Evolutionary conservation across 35 echinoderm and acorn worm genomes (phyloP).

Genomic region (Acanthaster planci): DNA sequence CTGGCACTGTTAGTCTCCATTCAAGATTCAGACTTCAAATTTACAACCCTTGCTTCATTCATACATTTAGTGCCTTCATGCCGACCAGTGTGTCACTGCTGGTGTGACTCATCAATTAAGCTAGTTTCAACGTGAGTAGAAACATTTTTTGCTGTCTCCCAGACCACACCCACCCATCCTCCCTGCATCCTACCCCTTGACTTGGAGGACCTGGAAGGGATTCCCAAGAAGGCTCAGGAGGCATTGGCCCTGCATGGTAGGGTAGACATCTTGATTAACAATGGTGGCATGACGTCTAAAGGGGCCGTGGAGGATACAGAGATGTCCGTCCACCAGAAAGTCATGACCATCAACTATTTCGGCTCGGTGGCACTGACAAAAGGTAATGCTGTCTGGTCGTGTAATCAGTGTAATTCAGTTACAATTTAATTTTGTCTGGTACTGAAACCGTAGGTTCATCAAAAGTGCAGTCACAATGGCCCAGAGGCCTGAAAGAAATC

Average conservation of each 20-base stretch:
- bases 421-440: too few species aligned
- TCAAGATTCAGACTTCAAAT: too few species aligned
- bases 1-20: too few species aligned
- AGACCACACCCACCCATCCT: slow-evolving; percentile 36
- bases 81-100: too few species aligned
- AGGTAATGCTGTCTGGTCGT: slow-evolving; percentile 39
- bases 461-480: too few species aligned
- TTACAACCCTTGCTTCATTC: too few species aligned
- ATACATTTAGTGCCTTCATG: too few species aligned
- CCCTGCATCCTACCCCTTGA: slow-evolving; percentile 74
- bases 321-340: slow-evolving; percentile 71
- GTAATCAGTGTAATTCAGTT: too few species aligned
- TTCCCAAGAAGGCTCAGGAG: slow-evolving; percentile 56
- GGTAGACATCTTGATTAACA: slow-evolving; percentile 86
- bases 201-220: slow-evolving; percentile 46
- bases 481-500: too few species aligned
- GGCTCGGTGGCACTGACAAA: slow-evolving; percentile 83
- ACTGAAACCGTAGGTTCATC: too few species aligned
- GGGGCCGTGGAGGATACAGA: slow-evolving; percentile 64
- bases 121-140: too few species aligned
- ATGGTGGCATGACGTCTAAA: slow-evolving; percentile 61
- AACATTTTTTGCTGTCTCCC: neutral
- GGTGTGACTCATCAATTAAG: too few species aligned
- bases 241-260: slow-evolving; percentile 55
- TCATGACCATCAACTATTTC: slow-evolving; percentile 98